Conservation (phyloP, 2,113 vertebrate genomes). For the Petrocephalus microphthalmus region DNA sequence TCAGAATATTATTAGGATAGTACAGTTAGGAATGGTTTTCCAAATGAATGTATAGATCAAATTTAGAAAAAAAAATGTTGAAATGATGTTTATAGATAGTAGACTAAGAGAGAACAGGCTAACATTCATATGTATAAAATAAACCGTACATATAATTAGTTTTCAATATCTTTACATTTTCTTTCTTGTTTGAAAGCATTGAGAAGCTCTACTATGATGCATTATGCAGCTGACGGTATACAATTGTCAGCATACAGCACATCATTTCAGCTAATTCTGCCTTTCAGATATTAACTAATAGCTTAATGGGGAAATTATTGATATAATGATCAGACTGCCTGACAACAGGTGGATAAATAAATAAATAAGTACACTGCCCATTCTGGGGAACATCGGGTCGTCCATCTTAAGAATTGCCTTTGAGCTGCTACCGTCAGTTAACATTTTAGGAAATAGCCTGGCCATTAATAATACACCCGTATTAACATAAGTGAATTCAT, state of each 20-base stretch:
- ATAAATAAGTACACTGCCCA: constrained; percentile 49
- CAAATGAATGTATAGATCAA: not conserved
- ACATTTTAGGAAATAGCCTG: constrained; percentile 66
- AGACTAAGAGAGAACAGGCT: not conserved
- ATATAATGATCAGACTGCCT: constrained; percentile 58
- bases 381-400: constrained; percentile 48
- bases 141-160: not conserved
- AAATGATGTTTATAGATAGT: not conserved
- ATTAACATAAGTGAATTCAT: constrained; percentile 77
- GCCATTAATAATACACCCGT: constrained; percentile 71
- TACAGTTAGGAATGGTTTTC: not conserved
- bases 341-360: constrained; percentile 66
- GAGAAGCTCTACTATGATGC: not conserved
- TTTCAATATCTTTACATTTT: not conserved
- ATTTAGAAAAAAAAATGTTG: not conserved
- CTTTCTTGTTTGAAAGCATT: not conserved
- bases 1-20: not conserved
- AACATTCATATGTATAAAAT: not conserved
- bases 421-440: constrained; percentile 64
- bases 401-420: constrained; percentile 67
- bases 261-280: not conserved
- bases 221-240: not conserved
- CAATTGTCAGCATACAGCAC: not conserved
- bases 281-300: not conserved
- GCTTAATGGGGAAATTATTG: constrained; percentile 70